These are phyloP conservation scores for Atta colombica DNA, from an alignment of 1,140 invertebrate genomes.

Conservation along the genomic window DNA sequence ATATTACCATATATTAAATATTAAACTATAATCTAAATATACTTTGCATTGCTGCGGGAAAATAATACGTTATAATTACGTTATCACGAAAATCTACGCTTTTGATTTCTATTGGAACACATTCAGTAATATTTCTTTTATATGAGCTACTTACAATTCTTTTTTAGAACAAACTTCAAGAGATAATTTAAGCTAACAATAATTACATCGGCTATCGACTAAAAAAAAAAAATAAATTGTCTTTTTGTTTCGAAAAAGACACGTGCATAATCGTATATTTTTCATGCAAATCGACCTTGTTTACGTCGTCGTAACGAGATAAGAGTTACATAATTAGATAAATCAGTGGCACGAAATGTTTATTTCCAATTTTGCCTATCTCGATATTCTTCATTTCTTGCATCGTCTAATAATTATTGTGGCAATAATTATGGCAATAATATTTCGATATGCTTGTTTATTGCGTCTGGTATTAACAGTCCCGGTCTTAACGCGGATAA, in stretches of 20 bases:
- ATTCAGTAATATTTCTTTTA: not conserved
- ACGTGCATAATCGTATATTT: not conserved
- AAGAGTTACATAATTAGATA: slow-evolving; percentile 46
- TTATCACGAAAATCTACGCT: not conserved
- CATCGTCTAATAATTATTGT: not conserved
- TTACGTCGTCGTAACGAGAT: slow-evolving; percentile 21
- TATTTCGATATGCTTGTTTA: not conserved
- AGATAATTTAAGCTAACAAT: not conserved
- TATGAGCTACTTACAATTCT: not conserved
- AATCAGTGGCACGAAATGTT: not conserved
- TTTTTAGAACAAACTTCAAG: not conserved
- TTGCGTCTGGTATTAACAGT: not conserved
- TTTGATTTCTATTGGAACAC: not conserved
- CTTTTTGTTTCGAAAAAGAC: not conserved
- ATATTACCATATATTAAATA: not conserved
- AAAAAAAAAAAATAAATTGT: not conserved
- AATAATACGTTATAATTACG: not conserved
- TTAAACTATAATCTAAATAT: slow-evolving; percentile 10
- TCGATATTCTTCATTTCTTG: not conserved
- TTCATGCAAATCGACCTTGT: not conserved
- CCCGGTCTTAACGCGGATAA: not conserved
- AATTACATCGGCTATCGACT: not conserved
- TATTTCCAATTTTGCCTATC: not conserved
- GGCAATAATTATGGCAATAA: not conserved
- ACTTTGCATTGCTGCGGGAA: not conserved